Base-by-base conservation (phyloP, 1,140 invertebrate species). In the Hyphantria cunea region DNA sequence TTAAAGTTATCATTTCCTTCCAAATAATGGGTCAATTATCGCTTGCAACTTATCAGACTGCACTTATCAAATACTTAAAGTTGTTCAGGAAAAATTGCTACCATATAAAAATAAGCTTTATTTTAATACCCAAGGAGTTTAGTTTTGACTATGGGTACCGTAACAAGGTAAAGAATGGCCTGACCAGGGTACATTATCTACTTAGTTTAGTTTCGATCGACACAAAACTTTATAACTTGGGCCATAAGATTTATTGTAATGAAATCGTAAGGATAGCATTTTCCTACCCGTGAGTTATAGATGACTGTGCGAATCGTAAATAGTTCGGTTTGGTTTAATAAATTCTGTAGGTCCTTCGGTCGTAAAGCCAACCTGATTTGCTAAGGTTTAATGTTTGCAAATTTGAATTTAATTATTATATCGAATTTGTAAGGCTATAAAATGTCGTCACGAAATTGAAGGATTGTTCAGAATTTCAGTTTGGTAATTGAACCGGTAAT, bases 201-300 rank as follows among this genome's bases (percentile, higher is more conserved):
- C 64, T 78, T 77, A 78, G 76, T 77, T 82, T 73, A 78, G 75
- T 77, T 74, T 78, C 74, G 70, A 78, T 82, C 70, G 75, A 74
- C 69, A 66, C 71, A 76, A 73, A 82, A 85, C 72, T 85, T 85
- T 85, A 85, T 75, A 87, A 82, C 80, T 84, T 66, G 12, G 54
- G 51, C 53, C 17, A 37, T 53, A 64, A 76, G 78, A 87, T 87
- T 87, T 87, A 87, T 87, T 80, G 72, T 81, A 87, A 84, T 85
- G 81, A 85, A 87, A 84, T 85, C 78, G 79, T 77, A 84, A 77
- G 72, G 75, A 79, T 81, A 80, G 70, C 72, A 76, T 79, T 82
- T 83, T 78, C 70, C 67, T 80, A 73, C 78, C 78, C 78, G 82
- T 80, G 79, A 81, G 66, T 76, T 70, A 72, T 73, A 76, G 60